Base-by-base conservation (phyloP, 2,113 vertebrate genomes). In the Burhinus oedicnemus region DNA sequence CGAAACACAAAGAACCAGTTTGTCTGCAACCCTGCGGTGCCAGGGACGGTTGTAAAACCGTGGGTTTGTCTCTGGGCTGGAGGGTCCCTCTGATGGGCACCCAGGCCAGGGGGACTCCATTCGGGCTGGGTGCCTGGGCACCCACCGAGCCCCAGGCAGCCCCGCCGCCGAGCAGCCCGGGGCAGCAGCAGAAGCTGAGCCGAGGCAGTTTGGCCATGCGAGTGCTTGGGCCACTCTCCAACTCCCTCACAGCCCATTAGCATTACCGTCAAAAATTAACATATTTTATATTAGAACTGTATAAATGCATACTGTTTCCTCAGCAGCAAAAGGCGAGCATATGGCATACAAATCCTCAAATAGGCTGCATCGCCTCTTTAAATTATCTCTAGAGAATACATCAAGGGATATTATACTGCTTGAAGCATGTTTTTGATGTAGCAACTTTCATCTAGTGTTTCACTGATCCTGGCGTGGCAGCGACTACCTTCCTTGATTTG, bases 381-480 rank as follows among this genome's bases (percentile, higher is more conserved):
- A 95, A 95, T 87, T 65, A 72, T 85, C 94, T 93, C 97, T 23
- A 23, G 95, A 91, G 95, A 93, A 83, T 12, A 95, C 95, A 97
- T 93, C 96, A 96, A 95, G 95, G 90, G 70, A 52, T 61, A n/a
- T 91, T 68, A 62, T 12, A 47, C 78, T 42, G 91, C 96, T 96
- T 93, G 94, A 95, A 96, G 95, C 95, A 6, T 9, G 86, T 29
- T 74, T 96, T 96, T 96, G 96, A 96, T 93, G 95, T 42, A 55
- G 87, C 0, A 8, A 22, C 95, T 97, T 97, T 95, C 94, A 96
- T 95, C 92, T 71, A 17, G 75, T 1, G 4, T 40, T 79, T 15
- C 87, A 77, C 87, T 91, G 91, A 91, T 88, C 71, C 75, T 12
- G 75, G 77, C 8, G 11, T 81, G 86, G 87, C 72, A 82, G 44